These are phyloP conservation scores for Calephelis perditalis DNA, from an alignment of 2,888 invertebrate genomes.

Conservation along the genomic window DNA sequence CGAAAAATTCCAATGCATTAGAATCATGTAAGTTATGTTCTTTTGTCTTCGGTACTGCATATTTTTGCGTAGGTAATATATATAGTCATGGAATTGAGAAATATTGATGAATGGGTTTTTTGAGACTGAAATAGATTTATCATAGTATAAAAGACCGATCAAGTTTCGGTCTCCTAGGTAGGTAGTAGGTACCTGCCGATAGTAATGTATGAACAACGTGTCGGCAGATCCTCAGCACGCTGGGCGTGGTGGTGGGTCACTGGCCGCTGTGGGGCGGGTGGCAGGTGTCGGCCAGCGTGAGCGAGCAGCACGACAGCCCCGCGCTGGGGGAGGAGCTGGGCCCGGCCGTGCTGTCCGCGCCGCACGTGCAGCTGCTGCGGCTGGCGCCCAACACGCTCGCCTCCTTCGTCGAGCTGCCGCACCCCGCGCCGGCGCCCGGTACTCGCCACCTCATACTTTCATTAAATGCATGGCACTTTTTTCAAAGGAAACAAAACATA, in stretches of 20 bases:
- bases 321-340: constrained; percentile 85
- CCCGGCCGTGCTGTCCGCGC: constrained; percentile 88
- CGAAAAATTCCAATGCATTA: too few species aligned
- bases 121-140: too few species aligned
- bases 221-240: constrained; percentile 83
- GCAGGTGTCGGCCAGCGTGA: constrained; percentile 91
- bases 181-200: background rate
- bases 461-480: too few species aligned
- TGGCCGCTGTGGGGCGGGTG: constrained; percentile 96
- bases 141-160: too few species aligned
- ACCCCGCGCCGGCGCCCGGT: constrained; percentile 68
- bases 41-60: too few species aligned
- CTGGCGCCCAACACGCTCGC: constrained; percentile 89
- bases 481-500: too few species aligned
- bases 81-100: too few species aligned
- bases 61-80: too few species aligned
- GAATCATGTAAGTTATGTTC: too few species aligned
- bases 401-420: constrained; percentile 91
- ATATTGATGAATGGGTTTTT: too few species aligned
- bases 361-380: constrained; percentile 91
- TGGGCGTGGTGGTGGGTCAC: constrained; percentile 95
- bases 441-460: background rate
- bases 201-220: background rate
- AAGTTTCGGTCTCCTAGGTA: background rate
- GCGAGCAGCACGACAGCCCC: constrained; percentile 94